A percentile compares a stretch with the other conserved stretches of the same genome.
These are phyloP conservation scores for Peromyscus eremicus DNA, from an alignment of 2,797 vertebrate genomes.

Conservation along the genomic window DNA sequence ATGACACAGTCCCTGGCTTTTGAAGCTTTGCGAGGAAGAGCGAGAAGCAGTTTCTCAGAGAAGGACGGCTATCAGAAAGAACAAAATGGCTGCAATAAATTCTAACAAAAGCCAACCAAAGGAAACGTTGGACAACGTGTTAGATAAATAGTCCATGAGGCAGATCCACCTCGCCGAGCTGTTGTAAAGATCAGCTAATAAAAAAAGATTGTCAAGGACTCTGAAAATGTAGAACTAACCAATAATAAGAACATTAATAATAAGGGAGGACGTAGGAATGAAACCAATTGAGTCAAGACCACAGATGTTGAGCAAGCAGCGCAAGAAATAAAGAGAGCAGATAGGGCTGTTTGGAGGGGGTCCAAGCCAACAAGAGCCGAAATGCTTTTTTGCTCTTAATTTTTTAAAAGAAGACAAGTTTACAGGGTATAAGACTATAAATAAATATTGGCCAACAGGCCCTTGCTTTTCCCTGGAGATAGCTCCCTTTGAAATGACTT, in stretches of 20 bases:
- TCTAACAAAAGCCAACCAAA: conserved; percentile 74
- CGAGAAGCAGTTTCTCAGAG: conserved; percentile 57
- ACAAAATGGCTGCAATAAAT: conserved; percentile 60
- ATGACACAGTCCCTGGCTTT: conserved; percentile 64
- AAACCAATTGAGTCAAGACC: conserved; percentile 78
- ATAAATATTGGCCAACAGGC: conserved; percentile 75
- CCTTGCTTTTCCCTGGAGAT: conserved; percentile 64
- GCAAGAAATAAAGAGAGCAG: conserved; percentile 78
- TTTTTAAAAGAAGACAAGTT: conserved; percentile 78
- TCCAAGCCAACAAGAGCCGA: conserved; percentile 76
- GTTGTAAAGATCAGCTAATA: conserved; percentile 74
- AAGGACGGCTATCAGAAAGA: conserved; percentile 60
- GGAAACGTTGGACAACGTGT: conserved; percentile 69
- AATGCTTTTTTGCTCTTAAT: conserved; percentile 75
- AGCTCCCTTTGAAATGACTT: conserved; percentile 73
- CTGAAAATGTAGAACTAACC: conserved; percentile 70
- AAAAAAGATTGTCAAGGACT: conserved; percentile 73
- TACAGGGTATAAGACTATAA: conserved; percentile 67
- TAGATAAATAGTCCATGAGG: conserved; percentile 66
- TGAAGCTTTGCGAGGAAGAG: conserved; percentile 30
- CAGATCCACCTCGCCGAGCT: conserved; percentile 67
- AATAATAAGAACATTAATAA: conserved; percentile 82
- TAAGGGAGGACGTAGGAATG: conserved; percentile 74
- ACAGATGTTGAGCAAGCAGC: conserved; percentile 78
- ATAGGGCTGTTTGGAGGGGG: conserved; percentile 68